Conservation (phyloP, 2,113 vertebrate genomes). For the Cathartes aura region DNA sequence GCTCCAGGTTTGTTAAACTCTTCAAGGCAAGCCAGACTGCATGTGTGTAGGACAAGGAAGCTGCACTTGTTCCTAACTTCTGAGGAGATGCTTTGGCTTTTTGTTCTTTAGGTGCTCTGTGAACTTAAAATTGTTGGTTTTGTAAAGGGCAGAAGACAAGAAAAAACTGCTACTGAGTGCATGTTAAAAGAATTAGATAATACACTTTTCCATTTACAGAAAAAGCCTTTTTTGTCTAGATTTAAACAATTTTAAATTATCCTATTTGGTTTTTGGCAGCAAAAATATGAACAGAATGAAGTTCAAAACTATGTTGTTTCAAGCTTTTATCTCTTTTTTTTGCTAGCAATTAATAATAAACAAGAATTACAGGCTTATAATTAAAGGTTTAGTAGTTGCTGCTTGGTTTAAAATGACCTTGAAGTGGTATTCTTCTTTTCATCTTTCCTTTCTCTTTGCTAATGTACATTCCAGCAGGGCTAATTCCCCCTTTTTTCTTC, state of each 20-base stretch:
- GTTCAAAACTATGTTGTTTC: neutral
- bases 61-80: neutral
- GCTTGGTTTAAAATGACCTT: conserved; percentile 46
- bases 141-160: neutral
- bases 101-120: neutral
- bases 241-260: neutral
- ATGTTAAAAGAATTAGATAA: neutral
- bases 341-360: neutral
- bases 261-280: neutral
- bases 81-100: neutral
- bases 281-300: neutral
- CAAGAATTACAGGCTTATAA: conserved; percentile 14
- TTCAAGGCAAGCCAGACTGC: neutral
- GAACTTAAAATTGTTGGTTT: neutral
- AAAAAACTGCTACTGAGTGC: neutral
- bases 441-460: neutral
- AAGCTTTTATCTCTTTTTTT: neutral
- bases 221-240: neutral
- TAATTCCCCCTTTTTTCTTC: neutral
- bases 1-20: neutral
- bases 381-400: neutral
- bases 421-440: conserved; percentile 8
- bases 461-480: neutral
- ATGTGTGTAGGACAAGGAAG: neutral
- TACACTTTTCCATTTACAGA: neutral